These are phyloP conservation scores for Dascyllus trimaculatus DNA, from an alignment of 2,113 vertebrate species.

Conservation along the genomic window DNA sequence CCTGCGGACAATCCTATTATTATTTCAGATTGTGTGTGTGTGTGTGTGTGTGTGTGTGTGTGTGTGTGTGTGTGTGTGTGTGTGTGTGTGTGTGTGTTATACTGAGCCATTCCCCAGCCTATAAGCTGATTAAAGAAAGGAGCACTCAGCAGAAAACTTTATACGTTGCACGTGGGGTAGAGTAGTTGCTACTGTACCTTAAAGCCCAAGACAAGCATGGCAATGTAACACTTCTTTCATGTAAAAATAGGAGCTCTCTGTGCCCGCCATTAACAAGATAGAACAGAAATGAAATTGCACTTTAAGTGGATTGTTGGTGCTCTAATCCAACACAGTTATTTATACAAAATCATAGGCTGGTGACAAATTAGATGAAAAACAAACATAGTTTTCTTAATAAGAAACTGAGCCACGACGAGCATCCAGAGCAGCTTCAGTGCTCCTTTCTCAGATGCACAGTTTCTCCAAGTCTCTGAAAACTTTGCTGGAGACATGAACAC, in stretches of 20 bases:
- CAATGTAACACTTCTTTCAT: conserved; percentile 3
- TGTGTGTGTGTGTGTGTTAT: conserved; percentile 25
- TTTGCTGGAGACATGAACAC: neutral
- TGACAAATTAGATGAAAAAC: no score
- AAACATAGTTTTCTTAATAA: no score
- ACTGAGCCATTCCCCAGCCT: conserved; percentile 50
- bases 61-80: conserved; percentile 31
- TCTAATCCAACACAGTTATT: neutral
- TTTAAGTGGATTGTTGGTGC: neutral
- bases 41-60: conserved; percentile 34
- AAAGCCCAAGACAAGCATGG: conserved; percentile 16
- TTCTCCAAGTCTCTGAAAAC: neutral
- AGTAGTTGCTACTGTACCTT: neutral
- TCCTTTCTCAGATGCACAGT: neutral
- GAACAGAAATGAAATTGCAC: neutral
- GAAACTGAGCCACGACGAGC: no score
- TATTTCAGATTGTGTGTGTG: conserved; percentile 25
- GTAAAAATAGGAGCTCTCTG: neutral
- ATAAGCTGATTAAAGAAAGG: conserved; percentile 78
- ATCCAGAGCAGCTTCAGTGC: no score
- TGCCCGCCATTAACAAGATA: conserved; percentile 2
- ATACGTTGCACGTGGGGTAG: conserved; percentile 36
- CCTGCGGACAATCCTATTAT: conserved; percentile 25
- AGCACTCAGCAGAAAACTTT: conserved; percentile 74
- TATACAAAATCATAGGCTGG: neutral